Percentiles rank a stretch among this genome's conserved stretches.
Conservation (phyloP, 2,797 vertebrate species). For the Cirrhinus mrigala region DNA sequence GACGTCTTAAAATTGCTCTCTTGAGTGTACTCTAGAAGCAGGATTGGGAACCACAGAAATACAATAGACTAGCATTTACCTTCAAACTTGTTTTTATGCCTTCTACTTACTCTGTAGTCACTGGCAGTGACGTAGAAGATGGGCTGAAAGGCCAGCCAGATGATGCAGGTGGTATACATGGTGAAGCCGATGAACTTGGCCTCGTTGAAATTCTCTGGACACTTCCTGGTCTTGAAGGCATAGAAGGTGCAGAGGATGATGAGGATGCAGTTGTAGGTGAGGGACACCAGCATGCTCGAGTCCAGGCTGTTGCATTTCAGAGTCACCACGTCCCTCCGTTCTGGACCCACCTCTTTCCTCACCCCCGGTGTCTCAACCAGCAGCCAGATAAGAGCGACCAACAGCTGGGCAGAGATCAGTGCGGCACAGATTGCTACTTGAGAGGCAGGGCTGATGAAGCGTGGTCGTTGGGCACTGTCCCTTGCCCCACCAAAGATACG, state of each 20-base stretch:
- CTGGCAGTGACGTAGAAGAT: constrained; percentile 99
- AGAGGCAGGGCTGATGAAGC: constrained; percentile 96
- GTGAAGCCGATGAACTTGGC: constrained; percentile 99
- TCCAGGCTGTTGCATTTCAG: constrained; percentile 96
- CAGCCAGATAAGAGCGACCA: constrained; percentile 92
- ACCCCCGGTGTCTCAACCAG: constrained; percentile 92
- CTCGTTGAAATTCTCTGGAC: constrained; percentile 98
- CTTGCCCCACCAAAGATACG: constrained; percentile 95
- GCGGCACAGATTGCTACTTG: constrained; percentile 95
- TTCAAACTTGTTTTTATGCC: background rate
- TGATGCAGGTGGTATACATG: constrained; percentile 99
- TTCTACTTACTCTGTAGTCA: constrained; percentile 92
- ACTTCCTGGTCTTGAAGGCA: constrained; percentile 98
- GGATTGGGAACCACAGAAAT: background rate
- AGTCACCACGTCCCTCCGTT: constrained; percentile 92
- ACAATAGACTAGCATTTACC: background rate
- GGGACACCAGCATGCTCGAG: constrained; percentile 95
- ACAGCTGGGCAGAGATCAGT: constrained; percentile 95
- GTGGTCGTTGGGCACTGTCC: constrained; percentile 92
- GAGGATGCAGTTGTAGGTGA: constrained; percentile 96
- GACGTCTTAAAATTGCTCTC: background rate
- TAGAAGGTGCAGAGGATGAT: constrained; percentile 98
- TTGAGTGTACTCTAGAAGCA: background rate
- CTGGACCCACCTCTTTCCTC: constrained; percentile 91
- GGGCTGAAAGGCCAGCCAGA: constrained; percentile 98